Base-by-base conservation (phyloP, 2,888 invertebrate genomes). In the Augiades crinisus region DNA sequence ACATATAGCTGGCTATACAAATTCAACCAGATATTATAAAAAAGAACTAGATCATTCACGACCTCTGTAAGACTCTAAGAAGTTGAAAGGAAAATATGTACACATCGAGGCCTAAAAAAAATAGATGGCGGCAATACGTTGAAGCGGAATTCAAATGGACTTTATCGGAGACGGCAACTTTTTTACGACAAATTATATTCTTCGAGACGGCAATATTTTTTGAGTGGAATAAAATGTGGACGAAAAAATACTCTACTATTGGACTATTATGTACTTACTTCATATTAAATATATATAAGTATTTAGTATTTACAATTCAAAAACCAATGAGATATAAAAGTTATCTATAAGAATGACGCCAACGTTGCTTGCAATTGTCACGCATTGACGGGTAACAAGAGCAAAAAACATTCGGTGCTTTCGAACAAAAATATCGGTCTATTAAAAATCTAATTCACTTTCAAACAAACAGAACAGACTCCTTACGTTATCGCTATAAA, bases 221-320 rank as follows among this genome's bases (percentile, higher is more conserved):
- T 75, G 63, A 78, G 76, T 80, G 82, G 84, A 84, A 85, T 87
- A 67, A 82, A 79, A 80, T 64, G 82, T 84, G 87, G 87, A 87
- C 87, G 87, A 87, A 84, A 80, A 78, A 77, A 83, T 81, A 82
- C 75, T 50, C 75, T 81, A 84, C 65, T 71, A 78, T 75, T 84
- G 84, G 83, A 83, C 84, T 84, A 83, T 80, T 74, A 73, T 76
- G 76, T 79, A 81, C 72, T 76, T 69, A 74, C 78, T 77, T 73
- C 70, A 61, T 63, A 72, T 71, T 72, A 61, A 72, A 72, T 49
- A 50, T 33, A 70, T 77, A 75, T 72, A 72, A 64, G 75, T 75
- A 69, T 73, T 77, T 71, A 74, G 65, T 83, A 79, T 82, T 81
- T 83, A 82, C 79, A 83, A 63, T 65, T 69, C 66, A 67, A 74